phyloP scores from a whole-genome alignment of 2,888 invertebrate species.

The Eristalis intricaria region DNA sequence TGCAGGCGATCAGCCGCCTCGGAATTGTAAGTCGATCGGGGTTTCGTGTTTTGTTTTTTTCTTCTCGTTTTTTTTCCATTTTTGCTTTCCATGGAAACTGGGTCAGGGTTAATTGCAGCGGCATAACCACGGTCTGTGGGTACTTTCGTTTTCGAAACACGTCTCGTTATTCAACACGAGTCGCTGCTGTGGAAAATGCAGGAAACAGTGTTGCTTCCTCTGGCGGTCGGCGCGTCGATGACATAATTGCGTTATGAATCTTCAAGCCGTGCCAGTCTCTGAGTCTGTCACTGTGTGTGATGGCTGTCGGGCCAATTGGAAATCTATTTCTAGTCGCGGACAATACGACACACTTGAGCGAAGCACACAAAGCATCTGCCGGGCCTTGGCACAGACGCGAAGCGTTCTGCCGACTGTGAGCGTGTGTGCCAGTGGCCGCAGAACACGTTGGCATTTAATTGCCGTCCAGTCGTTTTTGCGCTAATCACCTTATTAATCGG shows the following conservation, averaged over 20 bases:
- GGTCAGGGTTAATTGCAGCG: slow-evolving; percentile 66
- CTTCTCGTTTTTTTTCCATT: not conserved
- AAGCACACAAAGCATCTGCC: not conserved
- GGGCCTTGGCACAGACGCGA: not conserved
- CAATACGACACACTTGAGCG: too few relatives aligned
- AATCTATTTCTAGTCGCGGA: not conserved
- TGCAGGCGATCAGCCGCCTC: slow-evolving; percentile 46
- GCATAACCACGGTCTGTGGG: slow-evolving; percentile 8
- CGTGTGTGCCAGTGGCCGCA: not conserved
- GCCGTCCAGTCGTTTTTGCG: not conserved
- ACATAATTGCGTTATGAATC: not conserved
- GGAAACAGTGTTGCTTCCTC: not conserved
- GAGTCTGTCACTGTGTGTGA: not conserved
- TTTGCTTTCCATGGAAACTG: slow-evolving; percentile 61
- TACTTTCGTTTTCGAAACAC: slow-evolving; percentile 67
- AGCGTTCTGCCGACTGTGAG: not conserved
- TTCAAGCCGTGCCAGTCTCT: not conserved
- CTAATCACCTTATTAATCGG: not conserved
- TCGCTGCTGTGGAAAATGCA: not conserved
- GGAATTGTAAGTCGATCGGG: slow-evolving; percentile 61
- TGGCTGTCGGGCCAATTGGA: not conserved
- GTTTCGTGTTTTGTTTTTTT: not conserved
- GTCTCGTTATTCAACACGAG: slow-evolving; percentile 48
- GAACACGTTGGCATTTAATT: not conserved
- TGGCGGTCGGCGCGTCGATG: not conserved